Evolutionary conservation across 1,140 invertebrate genomes (phyloP).

Genomic region (Micrasema longulum): DNA sequence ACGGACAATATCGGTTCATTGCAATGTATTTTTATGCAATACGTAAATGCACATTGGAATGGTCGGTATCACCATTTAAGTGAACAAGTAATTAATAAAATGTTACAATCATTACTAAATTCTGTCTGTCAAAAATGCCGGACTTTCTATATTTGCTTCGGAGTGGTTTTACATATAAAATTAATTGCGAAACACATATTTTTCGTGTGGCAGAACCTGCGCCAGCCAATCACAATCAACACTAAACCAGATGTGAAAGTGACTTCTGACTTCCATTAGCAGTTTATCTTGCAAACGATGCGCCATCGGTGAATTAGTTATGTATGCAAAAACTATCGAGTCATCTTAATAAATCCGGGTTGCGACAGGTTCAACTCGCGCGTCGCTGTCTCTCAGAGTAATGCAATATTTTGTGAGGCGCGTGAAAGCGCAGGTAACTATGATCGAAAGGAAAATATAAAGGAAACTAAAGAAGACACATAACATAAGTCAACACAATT

Average conservation of each 20-base stretch:
- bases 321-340: constrained; percentile 28
- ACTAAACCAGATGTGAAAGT: constrained; percentile 36
- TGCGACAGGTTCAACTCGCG: constrained; percentile 5
- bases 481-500: too few species aligned
- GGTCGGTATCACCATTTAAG: too few species aligned
- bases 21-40: too few species aligned
- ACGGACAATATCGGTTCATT: too few species aligned
- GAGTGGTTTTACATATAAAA: constrained; percentile 32
- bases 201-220: constrained; percentile 2
- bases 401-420: background rate
- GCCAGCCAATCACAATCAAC: constrained; percentile 10
- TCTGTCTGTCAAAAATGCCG: too few species aligned
- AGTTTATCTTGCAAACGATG: constrained; percentile 33
- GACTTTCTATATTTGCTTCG: constrained; percentile 24
- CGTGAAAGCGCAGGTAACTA: background rate
- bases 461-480: too few species aligned
- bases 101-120: background rate
- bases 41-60: background rate
- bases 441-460: too few species aligned
- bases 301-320: constrained; percentile 26
- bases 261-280: constrained; percentile 23
- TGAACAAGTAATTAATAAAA: background rate
- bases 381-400: constrained; percentile 4
- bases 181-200: constrained; percentile 36
- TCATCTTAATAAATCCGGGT: constrained; percentile 18